phyloP scores from a whole-genome alignment of 2,113 vertebrate species.

The Hemichromis elongatus region DNA sequence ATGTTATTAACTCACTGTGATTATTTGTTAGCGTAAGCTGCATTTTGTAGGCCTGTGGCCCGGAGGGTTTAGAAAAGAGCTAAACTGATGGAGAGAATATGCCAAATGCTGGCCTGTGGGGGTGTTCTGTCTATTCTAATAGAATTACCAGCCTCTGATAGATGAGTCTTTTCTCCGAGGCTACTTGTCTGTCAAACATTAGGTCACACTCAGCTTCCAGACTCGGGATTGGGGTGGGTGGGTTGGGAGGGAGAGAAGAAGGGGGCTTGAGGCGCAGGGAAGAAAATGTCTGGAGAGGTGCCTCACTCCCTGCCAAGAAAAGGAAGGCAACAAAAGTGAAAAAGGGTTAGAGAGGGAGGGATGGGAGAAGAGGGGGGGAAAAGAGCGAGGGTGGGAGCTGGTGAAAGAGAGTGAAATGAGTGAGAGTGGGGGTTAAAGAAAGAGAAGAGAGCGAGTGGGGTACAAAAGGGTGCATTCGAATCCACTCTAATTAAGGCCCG shows the following conservation, averaged over 20 bases:
- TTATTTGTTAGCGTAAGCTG: conserved; percentile 61
- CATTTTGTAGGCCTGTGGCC: conserved; percentile 42
- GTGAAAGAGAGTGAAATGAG: conserved; percentile 56
- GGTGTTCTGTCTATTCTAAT: conserved; percentile 67
- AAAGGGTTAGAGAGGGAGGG: conserved; percentile 30
- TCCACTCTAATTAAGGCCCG: conserved; percentile 72
- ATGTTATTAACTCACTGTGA: conserved; percentile 44
- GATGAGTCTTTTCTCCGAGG: conserved; percentile 66
- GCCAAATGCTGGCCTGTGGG: conserved; percentile 47
- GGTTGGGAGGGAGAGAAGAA: neutral
- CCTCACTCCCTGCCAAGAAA: conserved; percentile 64
- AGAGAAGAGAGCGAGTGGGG: conserved; percentile 63
- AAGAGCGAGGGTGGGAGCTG: conserved; percentile 33
- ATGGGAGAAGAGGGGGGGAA: neutral
- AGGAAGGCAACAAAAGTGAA: conserved; percentile 65
- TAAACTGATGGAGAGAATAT: conserved; percentile 61
- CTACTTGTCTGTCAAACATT: conserved; percentile 78
- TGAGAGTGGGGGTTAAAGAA: conserved; percentile 56
- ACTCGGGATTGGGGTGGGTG: neutral
- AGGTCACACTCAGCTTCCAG: conserved; percentile 72
- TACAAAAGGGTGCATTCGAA: conserved; percentile 69
- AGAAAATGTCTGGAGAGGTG: conserved; percentile 60
- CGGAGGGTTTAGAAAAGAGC: conserved; percentile 48
- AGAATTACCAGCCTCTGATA: conserved; percentile 72
- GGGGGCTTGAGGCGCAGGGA: conserved; percentile 34